Evolutionary conservation across 2,888 invertebrate genomes (phyloP), one percentile per base, ranked within the genome.

Genomic region (Notodonta ziczac): DNA sequence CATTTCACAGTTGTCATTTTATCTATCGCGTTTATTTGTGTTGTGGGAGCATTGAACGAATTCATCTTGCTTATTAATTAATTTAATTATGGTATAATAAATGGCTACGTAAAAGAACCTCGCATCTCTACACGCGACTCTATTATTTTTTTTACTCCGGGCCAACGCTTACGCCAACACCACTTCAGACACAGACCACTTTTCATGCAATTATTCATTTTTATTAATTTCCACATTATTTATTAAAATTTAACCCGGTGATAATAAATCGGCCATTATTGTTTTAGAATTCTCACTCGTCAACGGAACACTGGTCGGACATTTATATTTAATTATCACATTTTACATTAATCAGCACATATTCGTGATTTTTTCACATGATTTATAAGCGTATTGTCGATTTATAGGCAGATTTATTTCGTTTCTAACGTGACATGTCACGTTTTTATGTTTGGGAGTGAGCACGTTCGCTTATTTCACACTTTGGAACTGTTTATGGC

Each of bases 1-100:
- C 91, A 91, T 82, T 94, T 94, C 44, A 94, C 93, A 62, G 94
- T 93, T 73, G 93, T 94, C 87, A 91, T 86, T 82, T 93, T 94
- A 69, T 91, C 92, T 64, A 93, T 87, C 35, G 93, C 82, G 73
- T 89, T 93, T 66, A 93, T 93, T 76, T 93, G 93, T 67, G 93
- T 92, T 4, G 91, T 93, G 5, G 93, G 93, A 24, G 91, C 92
- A 82, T 91, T 93, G 63, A 93, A 92, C 16, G 93, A 82, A 85
- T 93, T 93, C 93, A 93, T 93, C 77, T 87, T 91, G 75, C 57
- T 65, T 66, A 67, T 69, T 76, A 77, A 65, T 66, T 70, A 60
- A 68, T 66, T 68, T 24, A 24, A 53, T 9, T 50, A 57, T 68
- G 72, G 71, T 61, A 69, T 68, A 69, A 70, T 67, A 70, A 70